phyloP scores from a whole-genome alignment of 2,888 invertebrate genomes.

The Agrochola lota region DNA sequence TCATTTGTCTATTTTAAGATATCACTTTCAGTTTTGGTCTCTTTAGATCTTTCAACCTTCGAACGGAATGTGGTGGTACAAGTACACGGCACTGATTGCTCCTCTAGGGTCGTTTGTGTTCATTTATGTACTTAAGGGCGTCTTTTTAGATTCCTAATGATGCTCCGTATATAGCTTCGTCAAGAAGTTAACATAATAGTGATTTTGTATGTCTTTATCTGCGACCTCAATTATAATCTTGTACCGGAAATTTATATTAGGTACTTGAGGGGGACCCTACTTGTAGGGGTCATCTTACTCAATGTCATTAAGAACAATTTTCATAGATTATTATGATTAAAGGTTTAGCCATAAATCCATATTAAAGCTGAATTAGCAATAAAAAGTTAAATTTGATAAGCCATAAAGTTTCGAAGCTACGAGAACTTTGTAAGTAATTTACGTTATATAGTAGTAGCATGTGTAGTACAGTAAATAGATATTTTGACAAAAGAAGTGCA shows the following conservation, averaged over 20 bases:
- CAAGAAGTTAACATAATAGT: conserved; percentile 16
- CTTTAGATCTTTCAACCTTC: neutral
- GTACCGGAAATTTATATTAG: conserved; percentile 19
- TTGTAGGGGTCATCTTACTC: conserved; percentile 4
- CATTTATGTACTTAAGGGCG: conserved; percentile 3
- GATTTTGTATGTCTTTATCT: conserved; percentile 22
- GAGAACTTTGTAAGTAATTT: neutral
- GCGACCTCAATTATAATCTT: conserved; percentile 25
- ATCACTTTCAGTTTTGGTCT: neutral
- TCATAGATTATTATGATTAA: neutral
- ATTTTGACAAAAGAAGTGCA: too few species aligned
- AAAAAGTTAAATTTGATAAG: neutral
- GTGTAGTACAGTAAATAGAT: neutral
- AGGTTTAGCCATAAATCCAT: neutral
- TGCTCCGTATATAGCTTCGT: conserved; percentile 17
- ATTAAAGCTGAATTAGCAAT: neutral
- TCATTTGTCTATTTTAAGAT: neutral
- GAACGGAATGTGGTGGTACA: neutral
- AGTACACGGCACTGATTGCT: neutral
- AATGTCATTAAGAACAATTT: neutral
- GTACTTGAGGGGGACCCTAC: conserved; percentile 4
- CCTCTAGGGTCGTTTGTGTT: conserved; percentile 6
- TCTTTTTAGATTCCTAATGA: conserved; percentile 28
- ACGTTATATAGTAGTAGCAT: neutral
- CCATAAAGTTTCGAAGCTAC: neutral